Evolutionary conservation across 2,888 invertebrate species (phyloP), one percentile per base, ranked within the genome.

Genomic region (Parnassius apollo): DNA sequence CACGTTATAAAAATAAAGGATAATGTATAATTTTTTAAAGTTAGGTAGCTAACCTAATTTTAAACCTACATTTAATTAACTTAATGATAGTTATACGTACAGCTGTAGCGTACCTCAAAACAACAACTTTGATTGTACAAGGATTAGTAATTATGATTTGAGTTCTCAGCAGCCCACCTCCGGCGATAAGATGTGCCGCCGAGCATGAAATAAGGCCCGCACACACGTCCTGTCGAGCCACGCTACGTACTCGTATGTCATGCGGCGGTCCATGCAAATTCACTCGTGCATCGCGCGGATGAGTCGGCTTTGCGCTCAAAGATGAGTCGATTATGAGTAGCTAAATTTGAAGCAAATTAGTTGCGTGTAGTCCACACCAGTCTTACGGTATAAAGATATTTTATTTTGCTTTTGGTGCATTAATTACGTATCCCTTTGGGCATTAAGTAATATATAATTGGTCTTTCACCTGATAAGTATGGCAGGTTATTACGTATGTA

Each of bases 121-220:
- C 73, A 74, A 73, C 72, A 68, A 68, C 70, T 87, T 87, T 83
- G 84, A 83, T 84, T 82, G 80, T 69, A 81, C 81, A 77, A 85
- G 84, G 86, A 88, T 86, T 78, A 88, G 88, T 88, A 86, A 91
- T 91, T 88, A 88, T 88, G 87, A 90, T 88, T 83, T 84, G 81
- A 80, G 76, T 80, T 77, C 78, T 76, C 66, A 65, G 59, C 69
- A 61, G 69, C 69, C 78, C 83, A 84, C 91, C 91, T 84, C 81
- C 76, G 90, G 91, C 91, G 82, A 88, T 88, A 91, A 89, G 90
- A 89, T 86, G 89, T 88, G 82, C 82, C 76, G 73, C 73, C 82
- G 80, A 89, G 88, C 91, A 86, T 89, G 88, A 88, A 91, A 91
- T 91, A 88, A 90, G 86, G 86, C 84, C 72, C 79, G 75, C 75